Evolutionary conservation across 2,888 invertebrate genomes (phyloP), one percentile per base, ranked within the genome.

Genomic region (Cephalotes varians): DNA sequence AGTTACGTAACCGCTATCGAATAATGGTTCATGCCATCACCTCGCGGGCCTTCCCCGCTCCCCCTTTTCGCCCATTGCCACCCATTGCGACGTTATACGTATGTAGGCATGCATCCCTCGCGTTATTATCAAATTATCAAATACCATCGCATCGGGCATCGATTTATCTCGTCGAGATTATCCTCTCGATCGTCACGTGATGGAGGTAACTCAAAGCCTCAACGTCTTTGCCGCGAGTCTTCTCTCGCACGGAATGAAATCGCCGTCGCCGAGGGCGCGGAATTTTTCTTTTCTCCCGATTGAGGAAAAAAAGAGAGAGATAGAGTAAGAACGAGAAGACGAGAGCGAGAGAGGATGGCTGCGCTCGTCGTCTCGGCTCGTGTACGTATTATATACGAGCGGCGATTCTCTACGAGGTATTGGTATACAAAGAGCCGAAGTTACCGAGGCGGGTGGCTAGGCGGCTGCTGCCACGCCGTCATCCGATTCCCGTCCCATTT

Each of bases 401-500:
- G 85, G 88, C 65, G 76, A 81, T 87, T 82, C 81, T 87, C 87
- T 83, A 72, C 86, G 10, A 54, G 31, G 64, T 77, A 92, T 92
- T 62, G 58, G 40, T 58, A 62, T 73, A 62, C 73, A 62, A 73
- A 93, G 92, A 93, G 92, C 92, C 91, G 91, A 91, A 91, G 92
- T 92, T 91, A 93, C 90, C 87, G 92, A 92, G 91, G 90, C 90
- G 90, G 88, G 88, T 87, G 87, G 88, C 88, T 86, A 88, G 90
- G 85, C 91, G 91, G 89, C 93, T 93, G 93, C 92, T 93, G 85
- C 93, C 93, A 93, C 93, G 93, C 90, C 92, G 92, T 89, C 88
- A 91, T 90, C 90, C 86, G 88, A 89, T 92, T 91, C 90, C 89
- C 90, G 87, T 86, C 85, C 86, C 87, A 90, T 90, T 90, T 90